Percentiles rank a stretch among this genome's conserved stretches.
Evolutionary conservation across 92 coral and sea anemone species (phyloP).

Genomic region (Epizoanthus stellaris): DNA sequence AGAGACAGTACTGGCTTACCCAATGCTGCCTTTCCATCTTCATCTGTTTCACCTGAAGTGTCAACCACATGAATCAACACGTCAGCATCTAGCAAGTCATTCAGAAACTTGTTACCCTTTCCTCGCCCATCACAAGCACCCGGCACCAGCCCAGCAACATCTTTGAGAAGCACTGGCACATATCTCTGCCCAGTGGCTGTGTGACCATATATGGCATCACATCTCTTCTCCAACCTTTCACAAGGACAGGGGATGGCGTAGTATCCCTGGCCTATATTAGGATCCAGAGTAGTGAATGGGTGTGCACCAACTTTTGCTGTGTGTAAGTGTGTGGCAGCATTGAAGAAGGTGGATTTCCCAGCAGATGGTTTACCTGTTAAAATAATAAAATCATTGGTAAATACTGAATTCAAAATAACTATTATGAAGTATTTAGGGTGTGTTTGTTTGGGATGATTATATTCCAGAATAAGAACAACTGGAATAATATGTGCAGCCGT

Average conservation of each 20-base stretch:
- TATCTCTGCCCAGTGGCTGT: conserved; percentile 68
- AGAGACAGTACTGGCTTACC: conserved; percentile 46
- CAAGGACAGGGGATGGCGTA: conserved; percentile 83
- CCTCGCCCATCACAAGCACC: conserved; percentile 93
- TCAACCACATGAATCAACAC: conserved; percentile 87
- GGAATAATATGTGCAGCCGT: no score
- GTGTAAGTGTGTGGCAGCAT: conserved; percentile 83
- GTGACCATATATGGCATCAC: conserved; percentile 80
- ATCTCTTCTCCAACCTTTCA: conserved; percentile 49
- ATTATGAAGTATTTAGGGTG: no score
- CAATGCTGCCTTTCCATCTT: conserved; percentile 76
- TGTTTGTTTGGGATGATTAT: no score
- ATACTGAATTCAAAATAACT: no score
- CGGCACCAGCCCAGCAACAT: conserved; percentile 88
- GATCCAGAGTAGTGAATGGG: conserved; percentile 88
- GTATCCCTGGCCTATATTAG: conserved; percentile 81
- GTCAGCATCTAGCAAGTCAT: conserved; percentile 88
- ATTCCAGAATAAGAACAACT: no score
- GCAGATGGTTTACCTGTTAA: conserved; percentile 90
- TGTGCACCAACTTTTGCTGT: conserved; percentile 81
- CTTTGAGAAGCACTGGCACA: conserved; percentile 82
- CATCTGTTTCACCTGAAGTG: conserved; percentile 87
- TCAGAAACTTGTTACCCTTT: conserved; percentile 80
- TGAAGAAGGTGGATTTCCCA: conserved; percentile 83
- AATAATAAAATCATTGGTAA: no score